Evolutionary conservation across 2,797 vertebrate genomes (phyloP).

Genomic region (Danio jaintianensis): DNA sequence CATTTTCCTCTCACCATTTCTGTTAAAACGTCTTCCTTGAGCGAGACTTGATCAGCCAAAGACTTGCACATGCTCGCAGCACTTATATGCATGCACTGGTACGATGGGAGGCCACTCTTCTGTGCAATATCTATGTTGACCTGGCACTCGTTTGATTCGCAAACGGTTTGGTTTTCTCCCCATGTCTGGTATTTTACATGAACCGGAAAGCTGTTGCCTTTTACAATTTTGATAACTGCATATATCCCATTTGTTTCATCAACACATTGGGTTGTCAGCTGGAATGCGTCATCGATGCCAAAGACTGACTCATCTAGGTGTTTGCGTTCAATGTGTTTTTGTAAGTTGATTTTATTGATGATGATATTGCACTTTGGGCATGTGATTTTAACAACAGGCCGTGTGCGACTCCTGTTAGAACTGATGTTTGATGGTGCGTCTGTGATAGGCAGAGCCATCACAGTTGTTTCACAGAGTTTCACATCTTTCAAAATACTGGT

Average conservation of each 20-base stretch:
- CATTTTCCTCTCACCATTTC: slow-evolving; percentile 34
- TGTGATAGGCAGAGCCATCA: neutral
- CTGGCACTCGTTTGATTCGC: slow-evolving; percentile 37
- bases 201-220: slow-evolving; percentile 27
- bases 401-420: neutral
- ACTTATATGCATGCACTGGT: slow-evolving; percentile 42
- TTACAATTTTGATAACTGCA: slow-evolving; percentile 30
- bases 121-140: slow-evolving; percentile 33
- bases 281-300: slow-evolving; percentile 14
- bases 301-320: slow-evolving; percentile 3
- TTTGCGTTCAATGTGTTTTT: slow-evolving; percentile 44
- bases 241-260: slow-evolving; percentile 33
- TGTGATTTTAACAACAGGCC: slow-evolving; percentile 21
- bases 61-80: slow-evolving; percentile 21
- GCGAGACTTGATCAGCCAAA: neutral
- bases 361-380: slow-evolving; percentile 30
- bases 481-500: neutral
- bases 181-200: slow-evolving; percentile 13
- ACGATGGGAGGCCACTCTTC: slow-evolving; percentile 20
- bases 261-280: slow-evolving; percentile 44
- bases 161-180: slow-evolving; percentile 17
- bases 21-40: neutral
- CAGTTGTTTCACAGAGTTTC: neutral
- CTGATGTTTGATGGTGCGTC: neutral
- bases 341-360: slow-evolving; percentile 35